Evolutionary conservation across 2,888 invertebrate species (phyloP).

Genomic region (Timema cristinae): DNA sequence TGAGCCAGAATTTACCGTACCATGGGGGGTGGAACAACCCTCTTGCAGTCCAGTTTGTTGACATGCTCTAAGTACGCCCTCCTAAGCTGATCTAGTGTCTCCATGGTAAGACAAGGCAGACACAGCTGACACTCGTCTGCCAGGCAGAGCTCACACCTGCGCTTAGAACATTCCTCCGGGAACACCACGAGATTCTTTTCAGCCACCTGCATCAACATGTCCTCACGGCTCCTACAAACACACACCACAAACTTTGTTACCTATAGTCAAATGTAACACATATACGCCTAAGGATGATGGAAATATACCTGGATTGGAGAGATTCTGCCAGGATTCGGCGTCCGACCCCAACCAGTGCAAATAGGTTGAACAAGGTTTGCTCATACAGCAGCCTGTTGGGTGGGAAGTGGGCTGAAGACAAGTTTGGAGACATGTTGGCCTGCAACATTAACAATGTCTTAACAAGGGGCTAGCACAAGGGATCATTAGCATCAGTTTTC

Average conservation of each 20-base stretch:
- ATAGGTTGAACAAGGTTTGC: conserved; percentile 81
- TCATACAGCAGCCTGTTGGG: conserved; percentile 83
- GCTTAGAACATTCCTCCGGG: conserved; percentile 60
- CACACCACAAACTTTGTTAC: neutral
- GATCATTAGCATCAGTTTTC: too few relatives aligned
- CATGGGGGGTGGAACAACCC: conserved; percentile 75
- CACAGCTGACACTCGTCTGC: conserved; percentile 71
- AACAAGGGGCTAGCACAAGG: too few relatives aligned
- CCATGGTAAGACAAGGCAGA: conserved; percentile 64
- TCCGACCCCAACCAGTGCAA: conserved; percentile 74
- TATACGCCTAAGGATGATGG: neutral
- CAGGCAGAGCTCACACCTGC: conserved; percentile 58
- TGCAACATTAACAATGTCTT: conserved; percentile 36
- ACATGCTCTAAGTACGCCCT: conserved; percentile 75
- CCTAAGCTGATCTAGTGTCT: conserved; percentile 56
- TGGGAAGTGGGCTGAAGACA: conserved; percentile 89
- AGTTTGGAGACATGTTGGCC: conserved; percentile 98
- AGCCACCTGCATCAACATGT: conserved; percentile 64
- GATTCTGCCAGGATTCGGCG: conserved; percentile 31
- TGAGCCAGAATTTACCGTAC: conserved; percentile 39
- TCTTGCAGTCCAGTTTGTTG: conserved; percentile 71
- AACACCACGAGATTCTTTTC: conserved; percentile 76
- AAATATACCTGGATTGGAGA: conserved; percentile 21
- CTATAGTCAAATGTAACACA: neutral
- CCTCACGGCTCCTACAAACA: conserved; percentile 45